Evolutionary conservation across 2,888 invertebrate genomes (phyloP).

Genomic region (Caenorhabditis virilis): DNA sequence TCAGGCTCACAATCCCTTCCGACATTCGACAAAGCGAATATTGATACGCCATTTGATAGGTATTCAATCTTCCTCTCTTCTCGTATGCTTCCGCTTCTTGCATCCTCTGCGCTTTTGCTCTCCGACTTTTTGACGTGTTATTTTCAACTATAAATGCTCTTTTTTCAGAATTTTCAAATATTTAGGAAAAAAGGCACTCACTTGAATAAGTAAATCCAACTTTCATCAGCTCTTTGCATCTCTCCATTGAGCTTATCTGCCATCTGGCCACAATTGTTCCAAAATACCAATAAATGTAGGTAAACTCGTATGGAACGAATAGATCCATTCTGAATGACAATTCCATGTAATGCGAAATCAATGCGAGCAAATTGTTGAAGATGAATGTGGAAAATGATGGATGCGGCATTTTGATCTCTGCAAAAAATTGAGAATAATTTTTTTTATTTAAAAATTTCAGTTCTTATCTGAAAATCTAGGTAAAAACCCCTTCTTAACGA

Average conservation of each 20-base stretch:
- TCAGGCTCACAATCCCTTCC: slow-evolving; percentile 22
- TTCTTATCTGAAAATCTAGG: too few species aligned
- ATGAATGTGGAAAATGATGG: slow-evolving; percentile 79
- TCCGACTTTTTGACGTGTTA: not conserved
- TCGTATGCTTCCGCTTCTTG: slow-evolving; percentile 4
- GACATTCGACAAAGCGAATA: slow-evolving; percentile 7
- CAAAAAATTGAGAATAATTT: too few species aligned
- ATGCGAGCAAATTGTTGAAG: slow-evolving; percentile 86
- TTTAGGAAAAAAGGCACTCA: too few species aligned
- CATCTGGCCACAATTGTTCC: slow-evolving; percentile 38
- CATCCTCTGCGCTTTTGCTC: too few species aligned
- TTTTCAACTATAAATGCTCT: too few species aligned
- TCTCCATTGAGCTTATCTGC: slow-evolving; percentile 30
- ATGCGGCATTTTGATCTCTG: slow-evolving; percentile 1
- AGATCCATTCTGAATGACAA: slow-evolving; percentile 93
- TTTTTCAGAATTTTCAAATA: not conserved
- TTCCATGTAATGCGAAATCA: slow-evolving; percentile 90
- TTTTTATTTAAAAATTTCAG: too few species aligned
- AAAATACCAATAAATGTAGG: slow-evolving; percentile 85
- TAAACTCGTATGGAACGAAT: slow-evolving; percentile 92
- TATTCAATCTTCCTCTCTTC: slow-evolving; percentile 1
- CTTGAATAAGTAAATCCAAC: too few species aligned
- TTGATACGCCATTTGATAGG: slow-evolving; percentile 8
- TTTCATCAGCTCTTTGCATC: slow-evolving; percentile 13
- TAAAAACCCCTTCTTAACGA: too few species aligned